These are phyloP conservation scores for Delia radicum DNA, from an alignment of 1,140 invertebrate species.

Conservation along the genomic window DNA sequence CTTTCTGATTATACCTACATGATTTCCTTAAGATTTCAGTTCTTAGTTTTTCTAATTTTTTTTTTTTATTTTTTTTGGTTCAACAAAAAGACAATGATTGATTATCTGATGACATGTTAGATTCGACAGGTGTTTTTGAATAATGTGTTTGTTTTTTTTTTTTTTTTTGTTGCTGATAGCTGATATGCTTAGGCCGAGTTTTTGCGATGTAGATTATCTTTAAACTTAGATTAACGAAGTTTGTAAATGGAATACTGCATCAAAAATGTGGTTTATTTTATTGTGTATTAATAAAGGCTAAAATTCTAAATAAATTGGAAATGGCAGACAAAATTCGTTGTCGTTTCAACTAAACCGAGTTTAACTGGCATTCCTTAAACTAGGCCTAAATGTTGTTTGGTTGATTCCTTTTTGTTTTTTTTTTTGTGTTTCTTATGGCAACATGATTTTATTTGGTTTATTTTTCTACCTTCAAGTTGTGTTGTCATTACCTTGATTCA, in stretches of 20 bases:
- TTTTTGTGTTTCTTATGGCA: background rate
- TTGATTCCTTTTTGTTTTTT: background rate
- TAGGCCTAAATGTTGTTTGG: background rate
- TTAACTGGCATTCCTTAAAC: no score
- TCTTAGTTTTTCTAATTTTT: background rate
- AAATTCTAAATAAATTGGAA: no score
- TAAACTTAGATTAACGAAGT: no score
- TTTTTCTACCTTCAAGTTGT: background rate
- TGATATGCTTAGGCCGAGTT: no score
- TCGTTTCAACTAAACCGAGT: no score
- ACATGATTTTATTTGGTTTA: background rate
- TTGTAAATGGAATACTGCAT: no score
- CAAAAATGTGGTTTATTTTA: no score
- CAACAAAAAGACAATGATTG: background rate
- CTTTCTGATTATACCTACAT: background rate
- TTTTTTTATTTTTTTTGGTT: background rate
- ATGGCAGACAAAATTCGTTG: no score
- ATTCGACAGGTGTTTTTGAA: slow-evolving; percentile 22
- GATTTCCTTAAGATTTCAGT: no score
- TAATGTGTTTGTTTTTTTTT: slow-evolving; percentile 1
- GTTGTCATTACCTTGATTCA: background rate
- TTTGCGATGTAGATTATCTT: no score
- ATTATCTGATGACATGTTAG: slow-evolving; percentile 14
- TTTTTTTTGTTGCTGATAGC: background rate
- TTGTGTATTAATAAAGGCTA: no score